Base-by-base conservation (phyloP, 2,888 invertebrate species). In the Eupeodes luniger region DNA sequence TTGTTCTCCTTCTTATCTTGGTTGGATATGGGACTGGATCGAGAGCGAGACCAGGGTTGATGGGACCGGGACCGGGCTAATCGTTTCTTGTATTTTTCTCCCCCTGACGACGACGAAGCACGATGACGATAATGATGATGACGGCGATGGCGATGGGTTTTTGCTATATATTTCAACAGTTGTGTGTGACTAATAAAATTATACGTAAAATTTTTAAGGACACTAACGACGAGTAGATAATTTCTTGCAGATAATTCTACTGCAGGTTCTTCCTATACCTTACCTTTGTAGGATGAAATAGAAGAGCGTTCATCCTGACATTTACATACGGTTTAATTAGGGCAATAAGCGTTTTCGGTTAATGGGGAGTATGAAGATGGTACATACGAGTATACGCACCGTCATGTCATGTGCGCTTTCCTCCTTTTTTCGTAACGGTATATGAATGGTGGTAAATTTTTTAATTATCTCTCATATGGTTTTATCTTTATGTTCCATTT, bases 181-280 rank as follows among this genome's bases (percentile, higher is more conserved):
- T 89, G 89, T 89, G 89, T 89, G 89, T 89, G 81, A 89, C 89
- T 85, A 89, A 89, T 89, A 66, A 89, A 85, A 85, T 89, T 85
- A 89, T 66, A 88, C 81, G 66, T 83, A 69, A 84, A 74, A 84
- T 84, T 84, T 88, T 81, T 84, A 64, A 88, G 81, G 75, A 88
- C 78, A 81, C 57, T 87, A 76, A 40, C 49, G 72, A 70, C 49
- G 67, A 81, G 47, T 66, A 87, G 82, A 87, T 83, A 79, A 87
- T 80, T 81, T 77, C 72, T 61, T 75, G 75, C 69, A 77, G 74
- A 85, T 85, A 69, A 76, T 80, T 79, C 14, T 59, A 40, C 76
- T 66, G 80, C 70, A 74, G 62, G 64, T 78, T 70, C 59, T 47
- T 72, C 59, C 27, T 27, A 53, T 66, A 14, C 40, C 40, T 10